These are phyloP conservation scores for Pelagia noctiluca DNA, from an alignment of 30 jellyfish, hydroid and myxozoan genomes.

Conservation along the genomic window DNA sequence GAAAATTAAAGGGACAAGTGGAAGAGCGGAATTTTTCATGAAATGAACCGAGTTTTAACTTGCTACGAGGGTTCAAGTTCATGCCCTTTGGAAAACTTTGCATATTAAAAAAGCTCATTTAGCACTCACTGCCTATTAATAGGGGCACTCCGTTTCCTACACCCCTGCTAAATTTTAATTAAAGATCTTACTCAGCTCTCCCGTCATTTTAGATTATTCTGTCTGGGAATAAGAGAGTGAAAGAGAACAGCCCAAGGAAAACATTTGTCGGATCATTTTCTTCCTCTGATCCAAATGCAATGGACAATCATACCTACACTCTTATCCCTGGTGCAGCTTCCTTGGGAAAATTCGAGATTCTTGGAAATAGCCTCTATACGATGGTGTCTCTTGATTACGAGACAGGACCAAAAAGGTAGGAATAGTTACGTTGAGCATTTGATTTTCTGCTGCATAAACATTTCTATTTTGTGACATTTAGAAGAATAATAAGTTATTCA, in stretches of 20 bases:
- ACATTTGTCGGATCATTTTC: constrained; percentile 61
- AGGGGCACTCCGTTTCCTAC: constrained; percentile 1
- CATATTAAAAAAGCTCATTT: background rate
- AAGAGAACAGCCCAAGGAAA: constrained; percentile 79
- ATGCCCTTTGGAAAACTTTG: background rate
- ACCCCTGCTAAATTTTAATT: background rate
- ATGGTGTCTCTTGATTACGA: constrained; percentile 79
- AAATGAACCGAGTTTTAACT: background rate
- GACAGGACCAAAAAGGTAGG: constrained; percentile 78
- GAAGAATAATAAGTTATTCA: too few species aligned
- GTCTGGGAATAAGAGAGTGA: constrained; percentile 51
- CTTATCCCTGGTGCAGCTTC: constrained; percentile 36
- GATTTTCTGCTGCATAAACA: too few species aligned
- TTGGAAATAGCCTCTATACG: constrained; percentile 62
- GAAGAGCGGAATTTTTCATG: background rate
- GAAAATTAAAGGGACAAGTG: too few species aligned
- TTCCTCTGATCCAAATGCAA: constrained; percentile 72
- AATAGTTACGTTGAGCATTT: too few species aligned
- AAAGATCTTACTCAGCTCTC: background rate
- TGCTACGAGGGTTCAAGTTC: background rate
- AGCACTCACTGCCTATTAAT: too few species aligned
- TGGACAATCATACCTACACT: constrained; percentile 66
- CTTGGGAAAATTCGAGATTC: constrained; percentile 62
- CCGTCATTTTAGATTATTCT: constrained; percentile 47
- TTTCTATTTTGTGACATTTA: too few species aligned